A percentile compares a stretch with the other conserved stretches of the same genome.
These are phyloP conservation scores for Diacarnus erythraeanus DNA, from an alignment of 37 sponge, comb jelly and placozoan species.

Conservation along the genomic window DNA sequence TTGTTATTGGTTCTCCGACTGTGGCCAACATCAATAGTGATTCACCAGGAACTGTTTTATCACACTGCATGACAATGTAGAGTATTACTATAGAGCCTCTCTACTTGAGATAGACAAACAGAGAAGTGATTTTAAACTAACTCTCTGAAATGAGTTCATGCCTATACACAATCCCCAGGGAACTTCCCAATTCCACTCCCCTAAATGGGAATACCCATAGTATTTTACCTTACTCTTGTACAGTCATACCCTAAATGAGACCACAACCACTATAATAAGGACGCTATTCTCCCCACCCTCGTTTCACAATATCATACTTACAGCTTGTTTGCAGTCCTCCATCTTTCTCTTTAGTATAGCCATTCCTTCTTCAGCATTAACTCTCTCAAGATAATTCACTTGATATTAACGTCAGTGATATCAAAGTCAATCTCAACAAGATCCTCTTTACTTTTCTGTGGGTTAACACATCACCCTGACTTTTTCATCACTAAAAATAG, in stretches of 20 bases:
- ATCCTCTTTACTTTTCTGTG: not conserved
- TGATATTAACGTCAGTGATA: not conserved
- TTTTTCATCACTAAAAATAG: not conserved
- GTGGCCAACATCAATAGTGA: conserved; percentile 13
- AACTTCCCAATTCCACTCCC: not conserved
- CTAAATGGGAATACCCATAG: no score
- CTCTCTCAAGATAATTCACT: not conserved
- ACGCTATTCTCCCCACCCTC: no score
- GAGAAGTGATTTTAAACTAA: not conserved
- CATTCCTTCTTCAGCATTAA: not conserved
- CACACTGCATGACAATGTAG: not conserved
- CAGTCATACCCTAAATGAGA: no score
- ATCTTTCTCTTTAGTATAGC: not conserved
- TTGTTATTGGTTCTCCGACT: not conserved
- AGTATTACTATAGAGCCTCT: no score
- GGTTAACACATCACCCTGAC: conserved; percentile 4
- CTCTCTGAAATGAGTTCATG: not conserved
- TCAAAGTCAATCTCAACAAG: not conserved
- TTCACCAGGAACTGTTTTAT: not conserved
- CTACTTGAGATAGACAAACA: no score
- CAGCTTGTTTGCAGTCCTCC: not conserved
- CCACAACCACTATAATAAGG: no score
- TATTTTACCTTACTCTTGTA: no score
- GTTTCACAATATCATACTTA: no score
- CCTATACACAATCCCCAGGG: not conserved